phyloP scores from a whole-genome alignment of 2,888 invertebrate genomes.

The Eristalis pertinax region DNA sequence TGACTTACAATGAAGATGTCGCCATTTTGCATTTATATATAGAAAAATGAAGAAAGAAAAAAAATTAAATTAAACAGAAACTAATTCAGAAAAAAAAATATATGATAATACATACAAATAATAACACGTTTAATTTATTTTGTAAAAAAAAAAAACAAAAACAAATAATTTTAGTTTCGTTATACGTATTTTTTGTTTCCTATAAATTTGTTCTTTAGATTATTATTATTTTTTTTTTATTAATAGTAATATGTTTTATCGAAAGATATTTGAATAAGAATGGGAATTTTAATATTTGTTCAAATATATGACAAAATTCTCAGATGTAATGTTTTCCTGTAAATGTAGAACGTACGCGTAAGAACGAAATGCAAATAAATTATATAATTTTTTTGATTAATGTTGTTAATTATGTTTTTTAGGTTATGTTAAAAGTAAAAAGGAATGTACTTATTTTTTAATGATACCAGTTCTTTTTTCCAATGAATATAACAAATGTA shows the following conservation, averaged over 20 bases:
- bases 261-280: conserved; percentile 12
- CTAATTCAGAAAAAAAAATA: conserved; percentile 34
- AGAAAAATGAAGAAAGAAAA: conserved; percentile 34
- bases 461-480: conserved; percentile 33
- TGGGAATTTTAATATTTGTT: conserved; percentile 24
- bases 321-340: conserved; percentile 57
- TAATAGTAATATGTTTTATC: not conserved
- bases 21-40: conserved; percentile 79
- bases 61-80: conserved; percentile 8
- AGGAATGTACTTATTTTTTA: conserved; percentile 65
- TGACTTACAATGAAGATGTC: conserved; percentile 77
- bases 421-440: conserved; percentile 35
- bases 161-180: conserved; percentile 30
- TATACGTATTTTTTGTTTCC: conserved; percentile 59
- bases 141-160: conserved; percentile 38
- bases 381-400: conserved; percentile 39
- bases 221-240: conserved; percentile 5
- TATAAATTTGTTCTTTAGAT: conserved; percentile 36
- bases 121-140: conserved; percentile 48
- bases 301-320: conserved; percentile 39
- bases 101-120: conserved; percentile 51
- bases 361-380: conserved; percentile 25
- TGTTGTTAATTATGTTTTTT: conserved; percentile 64
- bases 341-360: conserved; percentile 49
- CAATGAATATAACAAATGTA: conserved; percentile 43